Conservation (phyloP, 2,797 vertebrate genomes). For the Gymnoscopelus braueri region DNA sequence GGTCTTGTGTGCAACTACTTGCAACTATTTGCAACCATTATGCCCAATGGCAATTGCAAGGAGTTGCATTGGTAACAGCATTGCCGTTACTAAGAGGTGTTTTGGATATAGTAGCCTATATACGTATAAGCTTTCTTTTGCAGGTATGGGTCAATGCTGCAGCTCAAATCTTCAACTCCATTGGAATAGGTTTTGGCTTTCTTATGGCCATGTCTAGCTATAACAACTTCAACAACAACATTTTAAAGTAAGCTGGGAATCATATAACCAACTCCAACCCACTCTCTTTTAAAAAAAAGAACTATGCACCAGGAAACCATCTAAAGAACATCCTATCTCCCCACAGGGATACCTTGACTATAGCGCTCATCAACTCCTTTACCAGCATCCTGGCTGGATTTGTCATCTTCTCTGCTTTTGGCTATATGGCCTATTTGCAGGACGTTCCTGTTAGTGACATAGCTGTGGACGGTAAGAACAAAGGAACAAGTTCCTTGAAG, state of each 20-base stretch:
- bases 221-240: slow-evolving; percentile 83
- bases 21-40: no score
- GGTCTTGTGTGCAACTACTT: no score
- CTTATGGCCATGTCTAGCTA: slow-evolving; percentile 85
- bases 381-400: slow-evolving; percentile 84
- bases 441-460: slow-evolving; percentile 72
- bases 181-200: slow-evolving; percentile 83
- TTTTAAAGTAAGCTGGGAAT: slow-evolving; percentile 74
- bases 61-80: not conserved
- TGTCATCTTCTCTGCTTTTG: slow-evolving; percentile 85
- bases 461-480: slow-evolving; percentile 81
- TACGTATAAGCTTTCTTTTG: slow-evolving; percentile 14
- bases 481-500: not conserved
- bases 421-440: slow-evolving; percentile 83
- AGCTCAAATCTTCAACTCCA: slow-evolving; percentile 86
- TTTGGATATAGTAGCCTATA: not conserved
- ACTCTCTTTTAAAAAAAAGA: not conserved
- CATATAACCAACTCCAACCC: not conserved
- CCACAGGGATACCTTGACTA: slow-evolving; percentile 79
- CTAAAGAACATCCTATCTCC: slow-evolving; percentile 13
- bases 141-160: slow-evolving; percentile 86
- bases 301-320: not conserved
- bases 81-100: not conserved
- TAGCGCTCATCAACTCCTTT: slow-evolving; percentile 77
- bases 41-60: no score